phyloP scores from a whole-genome alignment of 2,888 invertebrate genomes.

The Germaria angustata region DNA sequence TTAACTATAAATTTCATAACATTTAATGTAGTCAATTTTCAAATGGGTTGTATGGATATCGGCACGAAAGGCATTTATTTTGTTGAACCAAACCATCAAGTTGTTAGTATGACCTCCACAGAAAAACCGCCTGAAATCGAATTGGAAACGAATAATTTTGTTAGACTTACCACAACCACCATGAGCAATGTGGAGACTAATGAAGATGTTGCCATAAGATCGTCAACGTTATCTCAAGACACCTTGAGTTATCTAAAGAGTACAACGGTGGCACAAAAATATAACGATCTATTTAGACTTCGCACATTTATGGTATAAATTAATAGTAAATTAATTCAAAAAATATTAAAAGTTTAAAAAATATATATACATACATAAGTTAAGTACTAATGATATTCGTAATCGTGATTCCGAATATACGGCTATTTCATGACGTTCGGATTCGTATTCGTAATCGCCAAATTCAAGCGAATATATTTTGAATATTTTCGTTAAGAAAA shows the following conservation, averaged over 20 bases:
- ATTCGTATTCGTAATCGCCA: no score
- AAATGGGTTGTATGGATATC: conserved; percentile 60
- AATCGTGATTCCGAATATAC: no score
- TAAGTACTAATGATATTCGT: no score
- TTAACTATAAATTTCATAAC: conserved; percentile 55
- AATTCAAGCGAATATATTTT: no score
- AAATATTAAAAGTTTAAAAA: no score
- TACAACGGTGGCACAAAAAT: no score
- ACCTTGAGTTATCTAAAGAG: not conserved
- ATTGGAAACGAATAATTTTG: conserved; percentile 57
- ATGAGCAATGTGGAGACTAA: not conserved
- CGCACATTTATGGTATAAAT: no score
- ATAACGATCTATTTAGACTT: no score
- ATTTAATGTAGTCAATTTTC: conserved; percentile 54
- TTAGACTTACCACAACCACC: not conserved
- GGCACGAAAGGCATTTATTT: conserved; percentile 57
- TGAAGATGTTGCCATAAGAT: not conserved
- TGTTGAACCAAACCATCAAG: conserved; percentile 53
- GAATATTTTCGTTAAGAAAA: no score
- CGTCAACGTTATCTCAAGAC: not conserved
- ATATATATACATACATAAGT: no score
- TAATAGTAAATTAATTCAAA: no score
- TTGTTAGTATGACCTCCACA: not conserved
- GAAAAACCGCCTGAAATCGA: conserved; percentile 61
- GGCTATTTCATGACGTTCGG: no score